phyloP scores from a whole-genome alignment of 2,113 vertebrate species.

The Sander vitreus region DNA sequence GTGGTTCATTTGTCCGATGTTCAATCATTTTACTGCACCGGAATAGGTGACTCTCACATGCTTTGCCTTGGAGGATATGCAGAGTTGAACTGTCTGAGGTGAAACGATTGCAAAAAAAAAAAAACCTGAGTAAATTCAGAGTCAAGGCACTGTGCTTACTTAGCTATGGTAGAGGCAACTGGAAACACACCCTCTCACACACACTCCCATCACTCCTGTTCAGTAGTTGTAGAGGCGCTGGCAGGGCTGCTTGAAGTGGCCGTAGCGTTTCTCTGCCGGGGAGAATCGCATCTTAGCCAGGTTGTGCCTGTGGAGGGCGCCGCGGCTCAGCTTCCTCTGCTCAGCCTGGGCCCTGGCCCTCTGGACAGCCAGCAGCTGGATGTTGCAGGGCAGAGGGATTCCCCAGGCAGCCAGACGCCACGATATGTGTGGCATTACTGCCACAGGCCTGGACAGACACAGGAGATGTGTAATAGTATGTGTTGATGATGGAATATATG shows the following conservation, averaged over 20 bases:
- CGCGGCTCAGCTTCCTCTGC: constrained; percentile 74
- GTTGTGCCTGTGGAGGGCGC: constrained; percentile 80
- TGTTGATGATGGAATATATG: background rate
- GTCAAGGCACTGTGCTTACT: constrained; percentile 6
- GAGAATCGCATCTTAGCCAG: constrained; percentile 69
- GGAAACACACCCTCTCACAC: background rate
- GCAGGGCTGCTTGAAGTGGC: constrained; percentile 81
- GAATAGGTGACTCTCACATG: background rate
- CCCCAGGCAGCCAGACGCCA: constrained; percentile 78
- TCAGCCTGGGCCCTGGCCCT: constrained; percentile 61
- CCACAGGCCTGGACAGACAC: constrained; percentile 69
- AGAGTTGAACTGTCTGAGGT: constrained; percentile 7
- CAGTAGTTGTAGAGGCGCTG: constrained; percentile 82
- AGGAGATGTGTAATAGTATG: background rate
- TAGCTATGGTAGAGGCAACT: background rate
- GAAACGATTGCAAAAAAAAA: background rate
- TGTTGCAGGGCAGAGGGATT: constrained; percentile 50
- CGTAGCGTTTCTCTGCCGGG: constrained; percentile 61
- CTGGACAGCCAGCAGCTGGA: constrained; percentile 63
- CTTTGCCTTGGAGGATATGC: background rate
- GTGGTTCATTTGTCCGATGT: background rate
- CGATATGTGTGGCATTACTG: constrained; percentile 66
- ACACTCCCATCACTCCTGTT: background rate
- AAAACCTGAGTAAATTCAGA: constrained; percentile 39
- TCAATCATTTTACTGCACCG: background rate